Evolutionary conservation across 1,140 invertebrate genomes (phyloP).

Genomic region (Bombus ignitus): DNA sequence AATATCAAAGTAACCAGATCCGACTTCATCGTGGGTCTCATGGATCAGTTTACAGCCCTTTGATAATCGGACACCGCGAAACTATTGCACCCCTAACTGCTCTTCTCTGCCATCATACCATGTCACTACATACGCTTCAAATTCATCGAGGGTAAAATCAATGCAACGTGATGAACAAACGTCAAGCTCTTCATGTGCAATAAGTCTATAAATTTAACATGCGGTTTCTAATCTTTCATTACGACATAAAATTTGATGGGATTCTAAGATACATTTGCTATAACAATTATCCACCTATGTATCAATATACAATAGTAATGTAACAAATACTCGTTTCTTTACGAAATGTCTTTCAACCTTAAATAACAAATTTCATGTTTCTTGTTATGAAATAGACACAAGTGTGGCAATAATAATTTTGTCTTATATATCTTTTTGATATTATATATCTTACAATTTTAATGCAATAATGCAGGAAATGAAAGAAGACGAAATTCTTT

Average conservation of each 20-base stretch:
- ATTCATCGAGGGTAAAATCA: constrained; percentile 37
- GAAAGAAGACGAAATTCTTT: no score
- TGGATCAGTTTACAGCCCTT: constrained; percentile 73
- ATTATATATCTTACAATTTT: no score
- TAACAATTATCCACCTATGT: no score
- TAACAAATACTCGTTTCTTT: neutral
- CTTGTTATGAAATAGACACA: no score
- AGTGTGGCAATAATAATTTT: no score
- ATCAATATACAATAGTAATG: neutral
- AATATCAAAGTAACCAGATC: constrained; percentile 75
- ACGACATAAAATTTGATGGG: neutral
- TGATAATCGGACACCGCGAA: constrained; percentile 73
- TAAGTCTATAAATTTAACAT: neutral
- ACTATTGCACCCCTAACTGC: constrained; percentile 67
- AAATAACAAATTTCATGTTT: neutral
- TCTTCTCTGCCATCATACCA: constrained; percentile 9
- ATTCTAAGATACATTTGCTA: no score
- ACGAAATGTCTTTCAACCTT: no score
- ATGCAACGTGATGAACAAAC: neutral
- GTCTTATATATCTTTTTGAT: no score
- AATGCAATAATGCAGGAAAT: no score
- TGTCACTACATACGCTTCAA: constrained; percentile 19
- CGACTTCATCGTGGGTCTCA: constrained; percentile 66
- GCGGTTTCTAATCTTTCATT: neutral
- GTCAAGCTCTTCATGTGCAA: neutral